These are phyloP conservation scores for Dasyornis broadbenti DNA, from an alignment of 2,113 vertebrate species.

Conservation along the genomic window DNA sequence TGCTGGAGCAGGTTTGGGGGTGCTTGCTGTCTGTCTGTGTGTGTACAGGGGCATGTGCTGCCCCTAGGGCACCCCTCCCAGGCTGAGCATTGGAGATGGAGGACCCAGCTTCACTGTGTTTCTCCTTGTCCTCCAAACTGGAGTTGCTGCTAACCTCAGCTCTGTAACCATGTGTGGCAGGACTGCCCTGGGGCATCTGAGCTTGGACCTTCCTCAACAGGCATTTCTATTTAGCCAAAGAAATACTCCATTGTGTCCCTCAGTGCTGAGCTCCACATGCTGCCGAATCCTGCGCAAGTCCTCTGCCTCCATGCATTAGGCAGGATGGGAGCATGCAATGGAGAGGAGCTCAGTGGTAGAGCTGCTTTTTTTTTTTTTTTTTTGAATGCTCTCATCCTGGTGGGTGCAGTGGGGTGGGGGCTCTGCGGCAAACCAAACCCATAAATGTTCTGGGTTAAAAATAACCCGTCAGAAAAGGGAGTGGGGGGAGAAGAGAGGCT, in stretches of 20 bases:
- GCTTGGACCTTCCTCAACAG: neutral
- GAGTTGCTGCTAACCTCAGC: neutral
- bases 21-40: slow-evolving; percentile 1
- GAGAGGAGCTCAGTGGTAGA: neutral
- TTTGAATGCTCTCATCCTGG: neutral
- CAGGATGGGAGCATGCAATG: neutral
- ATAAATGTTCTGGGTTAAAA: slow-evolving; percentile 27
- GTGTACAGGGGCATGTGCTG: neutral
- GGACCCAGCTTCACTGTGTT: neutral
- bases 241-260: neutral
- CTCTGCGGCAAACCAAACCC: slow-evolving; percentile 18
- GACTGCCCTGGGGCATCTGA: neutral
- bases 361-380: neutral
- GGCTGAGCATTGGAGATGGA: neutral
- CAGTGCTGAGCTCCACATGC: neutral
- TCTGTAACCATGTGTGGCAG: neutral
- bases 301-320: neutral
- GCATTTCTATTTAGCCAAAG: neutral
- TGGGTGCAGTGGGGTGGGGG: neutral
- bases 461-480: slow-evolving; percentile 10
- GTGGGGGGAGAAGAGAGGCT: neutral
- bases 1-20: neutral
- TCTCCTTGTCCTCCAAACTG: neutral
- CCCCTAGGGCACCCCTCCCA: neutral
- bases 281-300: neutral